phyloP scores from a whole-genome alignment of 2,888 invertebrate genomes.

The Callyntrura guangdongensis region DNA sequence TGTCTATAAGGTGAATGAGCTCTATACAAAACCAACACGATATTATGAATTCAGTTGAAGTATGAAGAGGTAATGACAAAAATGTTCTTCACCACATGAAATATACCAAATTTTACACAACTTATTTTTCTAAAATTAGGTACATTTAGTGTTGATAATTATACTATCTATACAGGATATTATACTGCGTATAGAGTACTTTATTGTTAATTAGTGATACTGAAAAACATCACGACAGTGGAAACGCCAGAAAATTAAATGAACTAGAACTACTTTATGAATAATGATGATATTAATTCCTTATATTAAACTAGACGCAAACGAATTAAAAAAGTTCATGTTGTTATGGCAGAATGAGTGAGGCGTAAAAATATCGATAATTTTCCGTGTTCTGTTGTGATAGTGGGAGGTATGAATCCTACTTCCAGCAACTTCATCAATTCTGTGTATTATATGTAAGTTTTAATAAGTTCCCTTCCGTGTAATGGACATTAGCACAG shows the following conservation, averaged over 20 bases:
- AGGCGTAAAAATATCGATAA: neutral
- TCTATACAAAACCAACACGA: constrained; percentile 30
- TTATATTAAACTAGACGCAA: neutral
- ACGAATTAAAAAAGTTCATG: constrained; percentile 32
- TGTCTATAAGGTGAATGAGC: constrained; percentile 38
- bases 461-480: constrained; percentile 42
- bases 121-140: constrained; percentile 43
- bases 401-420: neutral
- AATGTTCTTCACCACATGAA: constrained; percentile 35
- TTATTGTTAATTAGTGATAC: neutral
- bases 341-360: neutral
- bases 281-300: neutral
- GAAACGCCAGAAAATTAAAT: neutral
- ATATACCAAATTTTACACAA: constrained; percentile 37
- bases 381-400: constrained; percentile 10
- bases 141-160: constrained; percentile 19
- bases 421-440: neutral
- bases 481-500: constrained; percentile 26
- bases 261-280: neutral
- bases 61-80: neutral
- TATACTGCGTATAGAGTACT: neutral
- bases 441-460: neutral
- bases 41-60: neutral
- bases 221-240: neutral
- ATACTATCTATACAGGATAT: neutral